Evolutionary conservation across 2,113 vertebrate genomes (phyloP).

Genomic region (Rhea pennata): DNA sequence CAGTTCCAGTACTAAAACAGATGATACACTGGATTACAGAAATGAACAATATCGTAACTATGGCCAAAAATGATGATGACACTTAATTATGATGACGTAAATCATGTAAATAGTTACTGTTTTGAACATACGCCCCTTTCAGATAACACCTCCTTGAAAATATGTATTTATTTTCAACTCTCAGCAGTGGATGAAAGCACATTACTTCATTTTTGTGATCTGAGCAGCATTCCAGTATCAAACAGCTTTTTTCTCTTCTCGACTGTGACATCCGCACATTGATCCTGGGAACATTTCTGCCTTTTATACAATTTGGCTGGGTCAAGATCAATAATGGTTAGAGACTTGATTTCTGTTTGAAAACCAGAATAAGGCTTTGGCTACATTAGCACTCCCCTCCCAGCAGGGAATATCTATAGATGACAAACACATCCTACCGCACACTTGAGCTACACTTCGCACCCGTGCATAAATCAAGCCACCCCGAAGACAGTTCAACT

Average conservation of each 20-base stretch:
- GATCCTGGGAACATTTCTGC: background rate
- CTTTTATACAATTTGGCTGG: background rate
- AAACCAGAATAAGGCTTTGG: fast-evolving
- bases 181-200: background rate
- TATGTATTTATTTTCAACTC: background rate
- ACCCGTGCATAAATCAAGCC: fast-evolving
- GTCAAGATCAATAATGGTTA: fast-evolving
- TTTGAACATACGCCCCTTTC: fast-evolving
- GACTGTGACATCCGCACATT: background rate
- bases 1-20: background rate
- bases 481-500: background rate
- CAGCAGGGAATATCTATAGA: fast-evolving
- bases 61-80: background rate
- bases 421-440: background rate
- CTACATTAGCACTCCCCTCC: background rate
- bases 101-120: background rate
- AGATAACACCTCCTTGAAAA: background rate
- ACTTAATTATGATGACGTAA: too few species aligned
- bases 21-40: background rate
- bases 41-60: background rate
- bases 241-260: background rate
- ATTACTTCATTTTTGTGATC: background rate
- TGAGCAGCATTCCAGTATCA: background rate
- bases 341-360: background rate
- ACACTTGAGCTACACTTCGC: background rate